Evolutionary conservation across 2,113 vertebrate species (phyloP).

Genomic region (Corythornis vintsioides): DNA sequence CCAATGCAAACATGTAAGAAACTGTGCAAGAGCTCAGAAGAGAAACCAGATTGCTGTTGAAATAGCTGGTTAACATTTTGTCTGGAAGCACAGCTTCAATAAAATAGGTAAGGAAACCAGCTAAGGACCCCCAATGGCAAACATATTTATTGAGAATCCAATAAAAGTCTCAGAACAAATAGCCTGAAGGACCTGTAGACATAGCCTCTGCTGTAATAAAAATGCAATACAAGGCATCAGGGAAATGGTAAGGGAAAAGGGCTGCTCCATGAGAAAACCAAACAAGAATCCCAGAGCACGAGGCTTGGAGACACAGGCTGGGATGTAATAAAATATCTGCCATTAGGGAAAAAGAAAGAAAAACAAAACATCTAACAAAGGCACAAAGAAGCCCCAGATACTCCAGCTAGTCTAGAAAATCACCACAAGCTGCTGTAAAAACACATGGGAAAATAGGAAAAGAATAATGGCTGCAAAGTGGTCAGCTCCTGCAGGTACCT

Average conservation of each 20-base stretch:
- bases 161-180: slow-evolving; percentile 80
- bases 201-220: slow-evolving; percentile 70
- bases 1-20: slow-evolving; percentile 76
- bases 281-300: slow-evolving; percentile 68
- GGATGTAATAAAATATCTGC: slow-evolving; percentile 61
- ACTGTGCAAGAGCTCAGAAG: slow-evolving; percentile 35
- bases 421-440: slow-evolving; percentile 60
- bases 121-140: slow-evolving; percentile 75
- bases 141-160: slow-evolving; percentile 76
- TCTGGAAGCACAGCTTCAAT: slow-evolving; percentile 75
- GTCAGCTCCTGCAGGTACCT: slow-evolving; percentile 39
- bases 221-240: slow-evolving; percentile 74
- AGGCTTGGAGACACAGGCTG: slow-evolving; percentile 59
- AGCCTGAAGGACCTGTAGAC: slow-evolving; percentile 72
- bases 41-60: slow-evolving; percentile 78
- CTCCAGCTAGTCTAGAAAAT: slow-evolving; percentile 51
- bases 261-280: slow-evolving; percentile 72
- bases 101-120: slow-evolving; percentile 77
- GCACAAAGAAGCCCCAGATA: slow-evolving; percentile 60
- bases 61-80: slow-evolving; percentile 65
- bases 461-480: slow-evolving; percentile 43
- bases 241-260: slow-evolving; percentile 70
- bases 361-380: slow-evolving; percentile 56
- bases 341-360: slow-evolving; percentile 68
- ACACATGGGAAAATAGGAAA: slow-evolving; percentile 58